Conservation (phyloP, 2,113 vertebrate species). For the Apteryx mantelli region DNA sequence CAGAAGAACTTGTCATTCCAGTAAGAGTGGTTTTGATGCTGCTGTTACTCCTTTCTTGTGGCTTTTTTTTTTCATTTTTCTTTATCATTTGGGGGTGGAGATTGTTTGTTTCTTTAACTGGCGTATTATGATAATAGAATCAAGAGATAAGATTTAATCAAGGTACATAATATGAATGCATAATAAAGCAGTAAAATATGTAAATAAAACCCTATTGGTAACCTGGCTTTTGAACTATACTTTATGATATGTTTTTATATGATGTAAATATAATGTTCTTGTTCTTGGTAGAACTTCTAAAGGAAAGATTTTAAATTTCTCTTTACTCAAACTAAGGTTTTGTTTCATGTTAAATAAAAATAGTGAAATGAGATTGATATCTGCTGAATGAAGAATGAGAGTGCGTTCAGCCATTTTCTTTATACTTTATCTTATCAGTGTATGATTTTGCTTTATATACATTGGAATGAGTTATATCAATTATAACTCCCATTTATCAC, state of each 20-base stretch:
- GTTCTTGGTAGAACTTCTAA: slow-evolving; percentile 48
- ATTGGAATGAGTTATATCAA: slow-evolving; percentile 35
- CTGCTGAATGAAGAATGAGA: slow-evolving; percentile 10
- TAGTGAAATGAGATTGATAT: slow-evolving; percentile 55
- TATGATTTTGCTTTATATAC: slow-evolving; percentile 42
- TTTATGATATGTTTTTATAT: background rate
- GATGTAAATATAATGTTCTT: background rate
- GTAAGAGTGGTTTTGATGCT: slow-evolving; percentile 35
- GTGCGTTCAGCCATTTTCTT: slow-evolving; percentile 33
- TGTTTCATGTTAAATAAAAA: slow-evolving; percentile 32
- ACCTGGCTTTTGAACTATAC: slow-evolving; percentile 19
- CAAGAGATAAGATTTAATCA: slow-evolving; percentile 68
- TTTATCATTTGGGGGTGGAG: background rate
- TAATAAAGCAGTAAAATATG: slow-evolving; percentile 38
- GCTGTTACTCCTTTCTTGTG: slow-evolving; percentile 54
- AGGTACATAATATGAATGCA: slow-evolving; percentile 37
- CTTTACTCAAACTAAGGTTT: slow-evolving; percentile 21
- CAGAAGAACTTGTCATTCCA: slow-evolving; percentile 57
- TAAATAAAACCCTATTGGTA: slow-evolving; percentile 37
- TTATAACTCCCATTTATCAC: slow-evolving; percentile 33
- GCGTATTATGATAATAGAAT: slow-evolving; percentile 56
- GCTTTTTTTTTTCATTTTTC: background rate
- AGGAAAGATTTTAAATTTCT: slow-evolving; percentile 17
- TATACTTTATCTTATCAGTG: slow-evolving; percentile 39
- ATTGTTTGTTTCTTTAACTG: slow-evolving; percentile 63